phyloP scores from a whole-genome alignment of 2,113 vertebrate species.

The Protomyctophum bolini region DNA sequence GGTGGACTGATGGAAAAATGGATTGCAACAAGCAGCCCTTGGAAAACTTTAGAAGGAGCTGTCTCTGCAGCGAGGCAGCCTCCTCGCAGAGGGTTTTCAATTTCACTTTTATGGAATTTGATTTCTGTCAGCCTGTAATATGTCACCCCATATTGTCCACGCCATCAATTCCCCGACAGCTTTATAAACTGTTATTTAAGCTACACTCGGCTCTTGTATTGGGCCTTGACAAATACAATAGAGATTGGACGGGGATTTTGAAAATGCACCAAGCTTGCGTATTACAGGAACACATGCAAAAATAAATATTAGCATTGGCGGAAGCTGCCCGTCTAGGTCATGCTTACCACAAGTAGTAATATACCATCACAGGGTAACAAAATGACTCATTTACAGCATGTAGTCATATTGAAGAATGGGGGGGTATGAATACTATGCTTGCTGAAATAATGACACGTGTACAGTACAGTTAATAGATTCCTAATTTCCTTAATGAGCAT shows the following conservation, averaged over 20 bases:
- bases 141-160: constrained; percentile 79
- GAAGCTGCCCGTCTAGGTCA: constrained; percentile 19
- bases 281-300: constrained; percentile 33
- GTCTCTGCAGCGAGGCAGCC: constrained; percentile 69
- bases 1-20: constrained; percentile 37
- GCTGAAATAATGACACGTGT: too few species aligned
- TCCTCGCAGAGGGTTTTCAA: constrained; percentile 76
- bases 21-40: constrained; percentile 61
- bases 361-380: neutral
- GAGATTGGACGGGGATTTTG: constrained; percentile 66
- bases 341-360: neutral
- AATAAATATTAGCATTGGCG: constrained; percentile 6
- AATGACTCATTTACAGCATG: neutral
- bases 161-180: constrained; percentile 78
- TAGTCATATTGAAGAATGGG: neutral
- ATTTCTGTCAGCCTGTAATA: constrained; percentile 82
- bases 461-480: too few species aligned
- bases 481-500: too few species aligned
- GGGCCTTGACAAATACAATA: constrained; percentile 78
- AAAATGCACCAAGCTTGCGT: constrained; percentile 34
- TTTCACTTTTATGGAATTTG: constrained; percentile 84
- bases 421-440: too few species aligned
- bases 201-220: constrained; percentile 72
- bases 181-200: constrained; percentile 86
- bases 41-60: constrained; percentile 74